Percentiles rank a stretch among this genome's conserved stretches.
Evolutionary conservation across 37 sponge, comb jelly and placozoan species (phyloP).

Genomic region (Diacarnus erythraeanus): DNA sequence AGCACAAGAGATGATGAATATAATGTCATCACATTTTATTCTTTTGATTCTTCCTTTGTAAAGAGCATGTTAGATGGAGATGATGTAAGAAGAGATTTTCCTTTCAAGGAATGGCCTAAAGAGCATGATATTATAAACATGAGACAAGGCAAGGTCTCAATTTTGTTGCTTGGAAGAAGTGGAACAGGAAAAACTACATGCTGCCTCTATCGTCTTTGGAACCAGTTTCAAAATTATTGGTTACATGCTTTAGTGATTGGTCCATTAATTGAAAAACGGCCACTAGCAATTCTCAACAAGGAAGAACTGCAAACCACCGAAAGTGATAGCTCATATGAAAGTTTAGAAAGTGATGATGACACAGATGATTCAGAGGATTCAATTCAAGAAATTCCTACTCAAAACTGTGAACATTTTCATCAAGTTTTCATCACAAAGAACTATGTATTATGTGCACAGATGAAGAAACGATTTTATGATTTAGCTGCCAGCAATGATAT

Average conservation of each 20-base stretch:
- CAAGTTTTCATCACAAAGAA: conserved; percentile 88
- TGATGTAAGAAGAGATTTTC: conserved; percentile 46
- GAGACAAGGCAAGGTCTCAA: conserved; percentile 20
- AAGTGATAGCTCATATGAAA: neutral
- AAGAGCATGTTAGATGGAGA: conserved; percentile 40
- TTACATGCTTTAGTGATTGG: conserved; percentile 5
- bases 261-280: conserved; percentile 11
- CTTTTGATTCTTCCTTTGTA: conserved; percentile 38
- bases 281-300: conserved; percentile 2
- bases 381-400: neutral
- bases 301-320: neutral
- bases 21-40: conserved; percentile 62
- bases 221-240: conserved; percentile 66
- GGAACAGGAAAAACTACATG: conserved; percentile 89
- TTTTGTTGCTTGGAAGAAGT: conserved; percentile 78
- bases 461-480: conserved; percentile 73
- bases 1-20: conserved; percentile 51
- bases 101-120: conserved; percentile 63
- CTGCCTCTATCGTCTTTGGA: conserved; percentile 79
- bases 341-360: neutral
- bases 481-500: conserved; percentile 24
- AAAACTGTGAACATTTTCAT: conserved; percentile 61
- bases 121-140: conserved; percentile 78
- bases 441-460: conserved; percentile 67
- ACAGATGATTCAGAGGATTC: neutral